A percentile compares a stretch with the other conserved stretches of the same genome.
Conservation (phyloP, 2,888 invertebrate genomes). For the Creontiades dilutus region DNA sequence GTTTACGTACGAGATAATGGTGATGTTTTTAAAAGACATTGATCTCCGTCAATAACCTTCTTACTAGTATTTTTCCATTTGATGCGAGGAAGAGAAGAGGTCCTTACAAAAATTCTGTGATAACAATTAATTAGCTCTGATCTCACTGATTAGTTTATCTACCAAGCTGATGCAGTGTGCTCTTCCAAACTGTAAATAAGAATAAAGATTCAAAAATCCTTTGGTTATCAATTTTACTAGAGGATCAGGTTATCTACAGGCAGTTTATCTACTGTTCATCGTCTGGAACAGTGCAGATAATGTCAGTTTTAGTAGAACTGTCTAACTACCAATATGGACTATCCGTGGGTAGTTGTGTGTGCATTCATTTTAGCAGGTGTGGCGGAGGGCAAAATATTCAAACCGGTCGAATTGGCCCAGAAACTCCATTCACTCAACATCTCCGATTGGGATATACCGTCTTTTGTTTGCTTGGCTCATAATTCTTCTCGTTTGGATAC, state of each 20-base stretch:
- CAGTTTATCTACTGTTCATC: neutral
- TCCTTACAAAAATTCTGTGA: no score
- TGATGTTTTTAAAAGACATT: no score
- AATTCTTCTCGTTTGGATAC: slow-evolving; percentile 44
- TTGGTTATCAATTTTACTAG: neutral
- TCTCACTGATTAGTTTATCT: no score
- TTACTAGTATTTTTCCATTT: no score
- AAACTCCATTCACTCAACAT: neutral
- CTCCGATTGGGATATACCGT: slow-evolving; percentile 60
- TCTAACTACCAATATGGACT: neutral
- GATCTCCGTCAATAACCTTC: no score
- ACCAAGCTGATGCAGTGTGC: no score
- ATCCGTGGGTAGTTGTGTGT: neutral
- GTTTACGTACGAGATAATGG: no score
- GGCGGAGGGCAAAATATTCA: neutral
- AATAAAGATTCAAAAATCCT: neutral
- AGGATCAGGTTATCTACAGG: neutral
- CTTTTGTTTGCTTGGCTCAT: slow-evolving; percentile 52
- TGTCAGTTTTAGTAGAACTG: neutral
- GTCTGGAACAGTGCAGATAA: neutral
- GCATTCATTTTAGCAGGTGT: neutral
- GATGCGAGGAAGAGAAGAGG: no score
- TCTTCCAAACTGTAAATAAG: neutral
- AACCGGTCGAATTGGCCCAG: slow-evolving; percentile 38
- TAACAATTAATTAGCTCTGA: no score